Evolutionary conservation across 1,140 invertebrate genomes (phyloP).

Genomic region (Leguminivora glycinivorella): DNA sequence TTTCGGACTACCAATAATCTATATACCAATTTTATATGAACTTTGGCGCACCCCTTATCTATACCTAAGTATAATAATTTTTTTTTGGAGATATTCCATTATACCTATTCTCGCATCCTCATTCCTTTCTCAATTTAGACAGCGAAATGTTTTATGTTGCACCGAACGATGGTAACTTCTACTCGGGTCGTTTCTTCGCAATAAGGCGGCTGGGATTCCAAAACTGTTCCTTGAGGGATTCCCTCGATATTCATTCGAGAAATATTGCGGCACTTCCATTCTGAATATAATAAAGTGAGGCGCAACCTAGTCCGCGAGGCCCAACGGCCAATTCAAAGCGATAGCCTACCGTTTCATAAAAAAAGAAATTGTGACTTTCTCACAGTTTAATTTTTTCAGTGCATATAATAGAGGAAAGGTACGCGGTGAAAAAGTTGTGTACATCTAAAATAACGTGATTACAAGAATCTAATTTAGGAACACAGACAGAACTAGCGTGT

Average conservation of each 20-base stretch:
- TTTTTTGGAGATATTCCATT: neutral
- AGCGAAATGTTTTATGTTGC: slow-evolving; percentile 46
- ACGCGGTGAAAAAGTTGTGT: neutral
- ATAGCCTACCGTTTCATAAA: slow-evolving; percentile 6
- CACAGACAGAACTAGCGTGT: slow-evolving; percentile 19
- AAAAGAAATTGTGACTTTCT: slow-evolving; percentile 14
- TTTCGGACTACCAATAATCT: too few relatives aligned
- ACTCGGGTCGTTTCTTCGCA: slow-evolving; percentile 36
- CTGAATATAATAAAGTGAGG: slow-evolving; percentile 41
- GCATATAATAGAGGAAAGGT: neutral
- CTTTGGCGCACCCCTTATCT: too few relatives aligned
- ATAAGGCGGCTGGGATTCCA: slow-evolving; percentile 47
- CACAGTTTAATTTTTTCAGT: neutral
- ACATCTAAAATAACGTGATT: slow-evolving; percentile 4
- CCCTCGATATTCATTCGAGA: slow-evolving; percentile 49
- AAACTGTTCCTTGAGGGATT: slow-evolving; percentile 51
- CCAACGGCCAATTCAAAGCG: slow-evolving; percentile 15
- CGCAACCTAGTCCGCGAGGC: slow-evolving; percentile 20
- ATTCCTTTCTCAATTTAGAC: slow-evolving; percentile 32
- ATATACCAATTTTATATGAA: too few relatives aligned
- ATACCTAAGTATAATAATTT: too few relatives aligned
- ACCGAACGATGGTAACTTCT: slow-evolving; percentile 42
- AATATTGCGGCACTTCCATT: slow-evolving; percentile 43
- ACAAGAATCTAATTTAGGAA: slow-evolving; percentile 21
- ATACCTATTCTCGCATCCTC: neutral